Conservation (phyloP, 1,140 invertebrate genomes). For the Drosophila aff. region DNA sequence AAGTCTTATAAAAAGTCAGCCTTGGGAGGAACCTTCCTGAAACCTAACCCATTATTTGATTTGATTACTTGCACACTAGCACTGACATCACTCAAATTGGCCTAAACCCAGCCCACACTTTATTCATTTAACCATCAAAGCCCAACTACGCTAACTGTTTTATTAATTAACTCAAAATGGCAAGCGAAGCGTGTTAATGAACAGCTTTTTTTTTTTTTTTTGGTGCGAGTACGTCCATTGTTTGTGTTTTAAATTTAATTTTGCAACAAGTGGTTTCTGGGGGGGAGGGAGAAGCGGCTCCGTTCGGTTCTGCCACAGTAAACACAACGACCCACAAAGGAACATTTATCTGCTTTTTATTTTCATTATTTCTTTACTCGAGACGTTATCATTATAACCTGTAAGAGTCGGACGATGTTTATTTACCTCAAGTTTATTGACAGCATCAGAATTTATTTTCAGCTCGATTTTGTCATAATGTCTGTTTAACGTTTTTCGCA, state of each 20-base stretch:
- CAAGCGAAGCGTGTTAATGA: conserved; percentile 62
- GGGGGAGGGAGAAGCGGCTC: no score
- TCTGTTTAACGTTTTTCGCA: conserved; percentile 30
- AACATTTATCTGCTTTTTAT: conserved; percentile 20
- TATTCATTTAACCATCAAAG: conserved; percentile 20
- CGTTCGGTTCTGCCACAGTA: conserved; percentile 50
- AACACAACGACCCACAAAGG: conserved; percentile 39
- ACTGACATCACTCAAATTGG: conserved; percentile 43
- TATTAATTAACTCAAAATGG: conserved; percentile 56
- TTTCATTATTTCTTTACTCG: conserved; percentile 5
- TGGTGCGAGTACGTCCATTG: conserved; percentile 25
- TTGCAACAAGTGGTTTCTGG: conserved; percentile 16
- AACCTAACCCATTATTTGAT: conserved; percentile 1
- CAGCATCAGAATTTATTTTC: conserved; percentile 60
- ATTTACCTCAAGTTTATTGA: conserved; percentile 23
- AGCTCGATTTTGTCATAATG: conserved; percentile 56
- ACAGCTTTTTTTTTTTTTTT: conserved; percentile 40
- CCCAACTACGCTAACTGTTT: conserved; percentile 50
- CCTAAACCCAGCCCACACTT: conserved; percentile 23
- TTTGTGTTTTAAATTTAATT: conserved; percentile 44
- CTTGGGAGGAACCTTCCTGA: conserved; percentile 16
- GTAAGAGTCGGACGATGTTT: conserved; percentile 10
- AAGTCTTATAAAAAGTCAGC: background rate
- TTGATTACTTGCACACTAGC: conserved; percentile 5
- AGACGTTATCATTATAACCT: conserved; percentile 22